Evolutionary conservation across 2,797 vertebrate species (phyloP), one percentile per base, ranked within the genome.

Genomic region (Cynopterus sphinx): DNA sequence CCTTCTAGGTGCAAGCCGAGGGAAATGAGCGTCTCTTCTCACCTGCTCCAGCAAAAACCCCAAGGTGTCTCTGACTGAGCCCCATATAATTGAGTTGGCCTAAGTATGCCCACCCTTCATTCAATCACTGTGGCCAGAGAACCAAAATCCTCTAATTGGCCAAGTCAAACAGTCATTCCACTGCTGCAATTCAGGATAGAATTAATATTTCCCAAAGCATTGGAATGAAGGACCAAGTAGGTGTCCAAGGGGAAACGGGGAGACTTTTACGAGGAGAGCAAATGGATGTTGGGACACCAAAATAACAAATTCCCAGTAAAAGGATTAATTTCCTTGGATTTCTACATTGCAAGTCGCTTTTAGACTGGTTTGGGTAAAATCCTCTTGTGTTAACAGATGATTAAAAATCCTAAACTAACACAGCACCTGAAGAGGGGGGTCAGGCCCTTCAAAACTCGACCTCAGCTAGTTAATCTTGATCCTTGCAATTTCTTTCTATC

Each of bases 321-420:
- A 73, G 89, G 53, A 59, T 26, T 46, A 22, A 79, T 36, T 61
- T 61, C 28, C 15, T 41, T 49, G 4, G 6, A 79, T 24, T 96
- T 39, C 73, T 43, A 71, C 79, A 83, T 75, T 71, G 13, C 22
- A 49, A 79, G 63, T 73, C 22, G 1, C 31, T 95, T 91, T 93
- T 41, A 71, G 31, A 70, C 49, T 75, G 12, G 2, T 79, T 84
- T 87, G 15, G 36, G n/a, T 78, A 74, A 94, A 41, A 5, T 15
- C 3, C 19, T 10, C 51, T 87, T 26, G 24, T 31, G 33, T 12
- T 75, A 89, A 84, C 9, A 75, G 70, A 13, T 94, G 31, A 49
- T 74, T 57, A 17, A 82, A 96, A 96, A 39, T 43, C 12, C 22
- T 59, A 74, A 91, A 6, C 8, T 43, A 59, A 71, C 65, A 88